Evolutionary conservation across 1,140 invertebrate species (phyloP).

Genomic region (Achroia grisella): DNA sequence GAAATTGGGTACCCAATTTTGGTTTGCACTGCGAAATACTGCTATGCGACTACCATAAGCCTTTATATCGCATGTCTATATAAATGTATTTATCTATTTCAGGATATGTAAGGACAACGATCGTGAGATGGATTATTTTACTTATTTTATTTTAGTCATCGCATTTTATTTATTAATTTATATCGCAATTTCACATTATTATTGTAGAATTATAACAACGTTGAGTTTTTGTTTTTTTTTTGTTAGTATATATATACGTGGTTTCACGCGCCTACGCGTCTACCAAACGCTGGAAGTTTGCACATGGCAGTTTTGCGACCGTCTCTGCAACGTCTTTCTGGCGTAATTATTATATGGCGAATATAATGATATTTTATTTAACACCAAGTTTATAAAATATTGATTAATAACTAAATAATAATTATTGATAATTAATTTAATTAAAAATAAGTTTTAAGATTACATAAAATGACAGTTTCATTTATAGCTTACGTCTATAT

Average conservation of each 20-base stretch:
- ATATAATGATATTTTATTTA: too few relatives aligned
- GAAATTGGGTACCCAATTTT: conserved; percentile 43
- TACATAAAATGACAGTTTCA: too few relatives aligned
- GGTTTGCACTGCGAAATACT: conserved; percentile 9
- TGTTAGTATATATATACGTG: conserved; percentile 7
- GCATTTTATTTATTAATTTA: conserved; percentile 42
- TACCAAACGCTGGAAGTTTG: too few relatives aligned
- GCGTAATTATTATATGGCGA: too few relatives aligned
- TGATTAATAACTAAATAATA: too few relatives aligned
- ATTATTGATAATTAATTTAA: too few relatives aligned
- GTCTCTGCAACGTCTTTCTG: too few relatives aligned
- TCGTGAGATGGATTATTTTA: not conserved
- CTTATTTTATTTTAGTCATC: conserved; percentile 26
- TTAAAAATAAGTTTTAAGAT: too few relatives aligned
- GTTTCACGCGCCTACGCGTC: not conserved
- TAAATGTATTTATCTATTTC: conserved; percentile 21
- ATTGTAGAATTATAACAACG: conserved; percentile 5
- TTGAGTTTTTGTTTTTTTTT: conserved; percentile 27
- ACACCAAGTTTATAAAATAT: too few relatives aligned
- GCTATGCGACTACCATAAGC: not conserved
- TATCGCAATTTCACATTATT: conserved; percentile 1
- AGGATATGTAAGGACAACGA: conserved; percentile 16
- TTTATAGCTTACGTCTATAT: too few relatives aligned
- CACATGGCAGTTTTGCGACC: too few relatives aligned
- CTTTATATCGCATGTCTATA: not conserved